phyloP scores from a whole-genome alignment of 2,797 vertebrate genomes.

The Tokudaia muenninki region DNA sequence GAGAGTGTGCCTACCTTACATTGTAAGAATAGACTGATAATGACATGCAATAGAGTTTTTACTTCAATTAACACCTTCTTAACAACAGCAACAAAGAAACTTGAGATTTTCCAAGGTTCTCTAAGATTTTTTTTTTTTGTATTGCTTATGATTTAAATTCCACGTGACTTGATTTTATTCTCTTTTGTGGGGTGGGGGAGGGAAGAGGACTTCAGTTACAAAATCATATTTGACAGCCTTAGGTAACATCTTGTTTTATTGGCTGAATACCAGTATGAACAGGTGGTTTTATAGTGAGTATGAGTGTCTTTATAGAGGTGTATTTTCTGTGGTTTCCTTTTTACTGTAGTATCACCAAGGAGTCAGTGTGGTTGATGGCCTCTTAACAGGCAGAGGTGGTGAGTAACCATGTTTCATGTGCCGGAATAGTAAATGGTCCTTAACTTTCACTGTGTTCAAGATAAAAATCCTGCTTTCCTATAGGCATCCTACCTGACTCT shows the following conservation, averaged over 20 bases:
- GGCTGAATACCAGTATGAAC: slow-evolving; percentile 3
- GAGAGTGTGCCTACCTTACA: background rate
- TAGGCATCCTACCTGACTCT: background rate
- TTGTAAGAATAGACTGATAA: background rate
- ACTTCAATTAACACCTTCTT: background rate
- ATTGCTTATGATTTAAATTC: slow-evolving; percentile 35
- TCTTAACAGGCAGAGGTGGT: background rate
- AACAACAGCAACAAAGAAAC: background rate
- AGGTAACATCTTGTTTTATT: slow-evolving; percentile 49
- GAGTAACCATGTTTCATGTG: slow-evolving; percentile 20
- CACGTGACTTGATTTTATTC: slow-evolving; percentile 18
- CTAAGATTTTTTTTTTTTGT: background rate
- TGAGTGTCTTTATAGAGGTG: slow-evolving; percentile 8
- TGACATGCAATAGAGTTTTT: slow-evolving; percentile 1
- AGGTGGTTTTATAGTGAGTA: slow-evolving; percentile 17
- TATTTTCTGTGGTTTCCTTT: slow-evolving; percentile 14
- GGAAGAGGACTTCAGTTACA: slow-evolving; percentile 23
- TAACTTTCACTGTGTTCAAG: slow-evolving; percentile 48
- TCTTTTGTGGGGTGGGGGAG: background rate
- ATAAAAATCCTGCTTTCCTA: slow-evolving; percentile 1
- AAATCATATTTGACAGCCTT: slow-evolving; percentile 27
- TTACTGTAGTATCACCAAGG: background rate
- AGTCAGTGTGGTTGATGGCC: background rate
- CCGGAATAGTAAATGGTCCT: background rate
- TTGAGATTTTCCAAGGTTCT: slow-evolving; percentile 23